Evolutionary conservation across 2,113 vertebrate genomes (phyloP).

Genomic region (Sinocyclocheilus anshuiensis): DNA sequence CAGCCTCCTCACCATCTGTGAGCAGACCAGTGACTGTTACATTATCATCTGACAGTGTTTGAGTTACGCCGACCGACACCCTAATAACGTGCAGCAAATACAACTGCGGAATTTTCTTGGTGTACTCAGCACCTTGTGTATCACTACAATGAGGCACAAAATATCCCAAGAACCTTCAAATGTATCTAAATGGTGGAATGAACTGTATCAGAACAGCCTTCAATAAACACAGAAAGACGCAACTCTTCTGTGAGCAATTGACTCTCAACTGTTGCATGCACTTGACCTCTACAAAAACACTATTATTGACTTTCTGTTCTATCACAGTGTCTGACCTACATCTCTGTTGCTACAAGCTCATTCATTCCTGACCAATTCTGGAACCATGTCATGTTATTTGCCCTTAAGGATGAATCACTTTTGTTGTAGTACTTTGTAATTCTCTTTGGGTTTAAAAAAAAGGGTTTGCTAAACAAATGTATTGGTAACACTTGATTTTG

Average conservation of each 20-base stretch:
- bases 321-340: conserved; percentile 2
- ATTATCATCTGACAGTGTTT: conserved; percentile 12
- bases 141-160: neutral
- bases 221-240: neutral
- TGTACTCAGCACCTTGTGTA: neutral
- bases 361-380: neutral
- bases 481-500: no score
- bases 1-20: conserved; percentile 22
- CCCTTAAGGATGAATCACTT: neutral
- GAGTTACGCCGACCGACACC: neutral
- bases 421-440: neutral
- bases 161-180: neutral
- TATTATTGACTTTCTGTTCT: conserved; percentile 18
- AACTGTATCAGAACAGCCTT: neutral
- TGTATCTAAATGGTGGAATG: neutral
- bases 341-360: neutral
- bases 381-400: neutral
- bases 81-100: neutral
- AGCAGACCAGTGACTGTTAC: neutral
- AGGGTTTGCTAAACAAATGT: no score
- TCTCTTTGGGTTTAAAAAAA: neutral
- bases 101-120: neutral
- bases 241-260: neutral
- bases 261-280: neutral
- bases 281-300: conserved; percentile 14